These are phyloP conservation scores for Drosophila ezoana DNA, from an alignment of 2,888 invertebrate species.

Conservation along the genomic window DNA sequence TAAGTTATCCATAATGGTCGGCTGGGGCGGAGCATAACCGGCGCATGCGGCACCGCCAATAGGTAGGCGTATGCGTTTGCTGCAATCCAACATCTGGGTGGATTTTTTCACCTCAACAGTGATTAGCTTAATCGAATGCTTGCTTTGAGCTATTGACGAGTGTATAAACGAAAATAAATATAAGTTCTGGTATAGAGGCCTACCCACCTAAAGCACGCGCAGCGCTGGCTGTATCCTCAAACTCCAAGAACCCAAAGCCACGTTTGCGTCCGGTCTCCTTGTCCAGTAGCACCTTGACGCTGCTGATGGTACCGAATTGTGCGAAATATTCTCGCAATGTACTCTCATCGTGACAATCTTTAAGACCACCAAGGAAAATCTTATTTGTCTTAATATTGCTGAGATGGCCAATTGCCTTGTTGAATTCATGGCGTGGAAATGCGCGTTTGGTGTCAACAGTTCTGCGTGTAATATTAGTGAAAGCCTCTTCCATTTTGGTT, in stretches of 20 bases:
- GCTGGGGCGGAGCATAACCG: slow-evolving; percentile 74
- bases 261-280: slow-evolving; percentile 83
- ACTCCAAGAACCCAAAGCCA: slow-evolving; percentile 83
- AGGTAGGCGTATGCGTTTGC: slow-evolving; percentile 84
- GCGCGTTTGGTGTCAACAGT: slow-evolving; percentile 82
- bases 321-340: slow-evolving; percentile 78
- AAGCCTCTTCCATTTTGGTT: not conserved
- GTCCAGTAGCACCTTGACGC: slow-evolving; percentile 80
- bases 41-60: slow-evolving; percentile 71
- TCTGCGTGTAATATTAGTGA: slow-evolving; percentile 46
- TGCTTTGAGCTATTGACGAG: slow-evolving; percentile 65
- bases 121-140: slow-evolving; percentile 76
- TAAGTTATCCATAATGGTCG: slow-evolving; percentile 55
- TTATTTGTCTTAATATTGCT: slow-evolving; percentile 71
- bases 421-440: slow-evolving; percentile 78
- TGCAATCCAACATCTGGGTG: slow-evolving; percentile 74
- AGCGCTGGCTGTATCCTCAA: slow-evolving; percentile 78
- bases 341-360: slow-evolving; percentile 81
- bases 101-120: slow-evolving; percentile 82
- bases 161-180: no score
- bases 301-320: slow-evolving; percentile 76
- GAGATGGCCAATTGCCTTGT: slow-evolving; percentile 57
- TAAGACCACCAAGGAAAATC: slow-evolving; percentile 82
- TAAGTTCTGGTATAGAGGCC: not conserved
- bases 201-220: slow-evolving; percentile 81